Conservation (phyloP, 2,797 vertebrate genomes). For the Pseudochromis fuscus region DNA sequence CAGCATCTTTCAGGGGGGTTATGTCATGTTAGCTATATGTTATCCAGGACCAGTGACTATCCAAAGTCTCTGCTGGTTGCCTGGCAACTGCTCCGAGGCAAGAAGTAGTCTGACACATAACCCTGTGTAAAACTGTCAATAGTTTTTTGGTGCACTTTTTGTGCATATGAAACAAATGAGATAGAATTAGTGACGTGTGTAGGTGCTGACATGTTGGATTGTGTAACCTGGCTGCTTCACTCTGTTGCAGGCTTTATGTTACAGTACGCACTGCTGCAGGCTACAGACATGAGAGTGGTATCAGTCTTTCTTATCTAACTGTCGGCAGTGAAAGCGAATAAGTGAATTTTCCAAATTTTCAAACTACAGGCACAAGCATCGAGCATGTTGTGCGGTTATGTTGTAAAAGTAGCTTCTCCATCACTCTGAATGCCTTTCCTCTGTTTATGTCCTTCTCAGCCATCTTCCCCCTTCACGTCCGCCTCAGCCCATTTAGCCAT, state of each 20-base stretch:
- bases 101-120: constrained; percentile 30
- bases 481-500: constrained; percentile 45
- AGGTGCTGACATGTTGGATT: not conserved
- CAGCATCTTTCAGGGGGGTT: constrained; percentile 3
- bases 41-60: constrained; percentile 5
- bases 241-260: not conserved
- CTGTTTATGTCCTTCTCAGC: constrained; percentile 33
- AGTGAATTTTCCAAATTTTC: constrained; percentile 20
- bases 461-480: constrained; percentile 38
- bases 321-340: constrained; percentile 6
- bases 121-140: constrained; percentile 14
- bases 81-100: constrained; percentile 36
- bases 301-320: constrained; percentile 20
- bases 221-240: not conserved
- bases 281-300: constrained; percentile 13
- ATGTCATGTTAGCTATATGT: constrained; percentile 16
- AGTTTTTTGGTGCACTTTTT: constrained; percentile 14
- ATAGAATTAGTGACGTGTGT: not conserved
- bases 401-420: constrained; percentile 28
- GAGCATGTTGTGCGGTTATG: constrained; percentile 27
- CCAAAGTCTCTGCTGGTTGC: constrained; percentile 37
- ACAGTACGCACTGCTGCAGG: not conserved
- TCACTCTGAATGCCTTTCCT: constrained; percentile 19
- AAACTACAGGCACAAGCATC: constrained; percentile 24
- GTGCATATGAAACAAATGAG: not conserved